These are phyloP conservation scores for Patagioenas fasciata DNA, from an alignment of 2,113 vertebrate species.

Conservation along the genomic window DNA sequence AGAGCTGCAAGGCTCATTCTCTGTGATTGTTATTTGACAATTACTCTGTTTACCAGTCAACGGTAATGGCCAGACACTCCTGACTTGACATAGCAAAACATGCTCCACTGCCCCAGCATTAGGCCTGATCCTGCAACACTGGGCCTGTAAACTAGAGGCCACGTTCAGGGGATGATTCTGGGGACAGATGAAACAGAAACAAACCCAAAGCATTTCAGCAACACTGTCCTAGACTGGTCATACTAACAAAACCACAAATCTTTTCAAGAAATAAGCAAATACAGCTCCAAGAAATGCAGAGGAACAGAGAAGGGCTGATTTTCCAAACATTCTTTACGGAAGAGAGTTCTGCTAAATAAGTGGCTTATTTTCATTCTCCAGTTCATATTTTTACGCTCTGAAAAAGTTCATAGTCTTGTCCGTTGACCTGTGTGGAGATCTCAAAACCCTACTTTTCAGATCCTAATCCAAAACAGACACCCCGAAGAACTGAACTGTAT, in stretches of 20 bases:
- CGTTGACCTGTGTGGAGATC: background rate
- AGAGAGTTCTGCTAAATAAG: background rate
- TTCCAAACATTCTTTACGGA: background rate
- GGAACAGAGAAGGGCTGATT: background rate
- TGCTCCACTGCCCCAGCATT: accelerated
- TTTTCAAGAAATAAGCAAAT: background rate
- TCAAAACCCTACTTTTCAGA: background rate
- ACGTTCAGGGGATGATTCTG: background rate
- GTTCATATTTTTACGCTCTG: background rate
- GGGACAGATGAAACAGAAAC: background rate
- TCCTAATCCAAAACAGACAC: background rate
- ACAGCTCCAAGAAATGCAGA: background rate
- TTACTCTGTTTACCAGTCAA: background rate
- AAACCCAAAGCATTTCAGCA: background rate
- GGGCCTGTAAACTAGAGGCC: background rate
- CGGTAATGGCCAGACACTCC: background rate
- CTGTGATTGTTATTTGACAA: background rate
- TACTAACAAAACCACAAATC: background rate
- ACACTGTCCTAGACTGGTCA: background rate
- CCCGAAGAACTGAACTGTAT: background rate
- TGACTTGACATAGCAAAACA: background rate
- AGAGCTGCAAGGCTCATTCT: accelerated
- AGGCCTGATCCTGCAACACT: background rate
- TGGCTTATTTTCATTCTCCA: background rate
- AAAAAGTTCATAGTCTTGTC: background rate